Conservation (phyloP, 2,797 vertebrate genomes). For the Neomorphus geoffroyi region DNA sequence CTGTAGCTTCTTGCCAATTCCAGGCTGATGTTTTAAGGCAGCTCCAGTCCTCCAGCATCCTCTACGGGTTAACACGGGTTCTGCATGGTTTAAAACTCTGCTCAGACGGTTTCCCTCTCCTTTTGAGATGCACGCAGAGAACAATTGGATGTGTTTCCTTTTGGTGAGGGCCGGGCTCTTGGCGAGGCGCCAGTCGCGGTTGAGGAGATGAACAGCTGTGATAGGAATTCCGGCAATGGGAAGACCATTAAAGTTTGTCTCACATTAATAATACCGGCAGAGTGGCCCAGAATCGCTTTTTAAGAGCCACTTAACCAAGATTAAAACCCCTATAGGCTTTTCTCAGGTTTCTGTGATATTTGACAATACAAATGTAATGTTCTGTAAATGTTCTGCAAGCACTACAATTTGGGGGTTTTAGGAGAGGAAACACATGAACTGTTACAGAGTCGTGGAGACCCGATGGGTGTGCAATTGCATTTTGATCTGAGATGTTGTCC, state of each 20-base stretch:
- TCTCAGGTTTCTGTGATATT: not conserved
- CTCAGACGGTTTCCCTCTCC: not conserved
- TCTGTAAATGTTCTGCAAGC: not conserved
- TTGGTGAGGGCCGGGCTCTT: not conserved
- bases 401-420: not conserved
- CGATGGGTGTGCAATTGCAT: not conserved
- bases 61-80: not conserved
- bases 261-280: not conserved
- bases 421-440: not conserved
- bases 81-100: not conserved
- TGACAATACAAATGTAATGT: not conserved
- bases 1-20: not conserved
- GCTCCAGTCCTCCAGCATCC: constrained; percentile 13
- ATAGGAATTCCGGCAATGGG: not conserved
- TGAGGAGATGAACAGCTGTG: not conserved
- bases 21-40: constrained; percentile 4
- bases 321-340: not conserved
- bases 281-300: not conserved
- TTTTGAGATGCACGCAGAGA: not conserved
- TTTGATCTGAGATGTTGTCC: not conserved
- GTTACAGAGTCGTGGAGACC: not conserved
- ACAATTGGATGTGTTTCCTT: not conserved
- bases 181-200: not conserved
- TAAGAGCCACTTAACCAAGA: not conserved
- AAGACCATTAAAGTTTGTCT: not conserved